Base-by-base conservation (phyloP, 2,113 vertebrate genomes). In the Glaucomys volans region DNA sequence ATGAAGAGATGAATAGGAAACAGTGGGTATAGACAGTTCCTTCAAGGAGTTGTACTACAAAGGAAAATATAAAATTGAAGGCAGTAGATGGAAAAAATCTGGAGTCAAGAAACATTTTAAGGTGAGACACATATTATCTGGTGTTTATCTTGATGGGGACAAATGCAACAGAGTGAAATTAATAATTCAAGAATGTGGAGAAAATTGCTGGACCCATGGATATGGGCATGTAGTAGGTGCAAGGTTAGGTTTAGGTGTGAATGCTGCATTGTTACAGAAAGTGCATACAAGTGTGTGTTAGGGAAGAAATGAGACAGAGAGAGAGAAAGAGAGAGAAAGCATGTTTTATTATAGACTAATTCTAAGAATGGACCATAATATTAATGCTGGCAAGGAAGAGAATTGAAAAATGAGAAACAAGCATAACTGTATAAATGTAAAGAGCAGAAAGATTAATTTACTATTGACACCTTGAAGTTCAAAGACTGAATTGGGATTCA, bases 321-420 rank as follows among this genome's bases (percentile, higher is more conserved):
- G 26, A 62, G 0, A 62, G 59, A 54, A 16, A 54, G 22, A 44
- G 1, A 52, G 4, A 82, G 52, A 96, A 5, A 47, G 71, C 75
- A 47, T 32, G 81, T 50, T 77, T 93, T 66, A 72, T 35, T 66
- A 52, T 83, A 57, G 11, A 87, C 24, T 71, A 77, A 76, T 71
- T 90, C 20, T 91, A 95, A 40, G 75, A 95, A 77, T 83, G 35
- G 42, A 67, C 13, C 44, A 47, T 72, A 83, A 77, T 50, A 94
- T 57, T 84, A 32, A 91, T 59, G 12, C 22, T 91, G 32, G 5
- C n/a, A 83, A 79, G 18, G 17, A 64, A 42, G 30, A 90, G 6
- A 54, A 54, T 52, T 47, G 84, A 87, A 44, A 91, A 95, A 87
- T 71, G 64, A 83, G 12, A 17, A 79, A 17, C 20, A 57, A 57